Conservation (phyloP, 2,888 invertebrate genomes). For the Prosopocoilus inquinatus region DNA sequence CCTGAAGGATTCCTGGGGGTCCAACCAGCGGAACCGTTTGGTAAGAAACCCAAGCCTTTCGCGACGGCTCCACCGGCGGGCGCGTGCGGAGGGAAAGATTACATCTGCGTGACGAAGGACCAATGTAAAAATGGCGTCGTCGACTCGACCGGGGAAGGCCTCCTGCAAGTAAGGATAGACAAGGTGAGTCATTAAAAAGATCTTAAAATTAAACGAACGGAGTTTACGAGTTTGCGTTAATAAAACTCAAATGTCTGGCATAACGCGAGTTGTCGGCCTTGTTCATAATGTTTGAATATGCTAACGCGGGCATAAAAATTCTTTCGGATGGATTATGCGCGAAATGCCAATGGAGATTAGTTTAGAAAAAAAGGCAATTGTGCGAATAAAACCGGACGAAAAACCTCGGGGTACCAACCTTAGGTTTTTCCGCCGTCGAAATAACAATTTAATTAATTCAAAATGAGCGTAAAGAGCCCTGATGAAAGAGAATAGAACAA, state of each 20-base stretch:
- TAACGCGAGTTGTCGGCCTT: no score
- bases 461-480: no score
- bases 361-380: no score
- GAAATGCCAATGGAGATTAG: no score
- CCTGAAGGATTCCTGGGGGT: slow-evolving; percentile 46
- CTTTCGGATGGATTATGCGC: no score
- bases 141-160: slow-evolving; percentile 52
- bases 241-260: not conserved
- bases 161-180: slow-evolving; percentile 52
- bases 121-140: slow-evolving; percentile 63
- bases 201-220: not conserved
- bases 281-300: no score
- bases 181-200: slow-evolving; percentile 53
- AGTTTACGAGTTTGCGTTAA: not conserved
- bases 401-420: no score
- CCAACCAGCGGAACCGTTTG: slow-evolving; percentile 39
- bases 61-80: slow-evolving; percentile 11
- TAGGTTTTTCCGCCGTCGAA: no score
- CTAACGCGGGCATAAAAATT: no score
- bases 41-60: slow-evolving; percentile 20
- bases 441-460: no score
- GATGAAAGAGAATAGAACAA: no score
- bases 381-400: no score
- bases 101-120: slow-evolving; percentile 60
- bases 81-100: slow-evolving; percentile 57